Evolutionary conservation across 2,888 invertebrate species (phyloP).

Genomic region (Acleris holmiana): DNA sequence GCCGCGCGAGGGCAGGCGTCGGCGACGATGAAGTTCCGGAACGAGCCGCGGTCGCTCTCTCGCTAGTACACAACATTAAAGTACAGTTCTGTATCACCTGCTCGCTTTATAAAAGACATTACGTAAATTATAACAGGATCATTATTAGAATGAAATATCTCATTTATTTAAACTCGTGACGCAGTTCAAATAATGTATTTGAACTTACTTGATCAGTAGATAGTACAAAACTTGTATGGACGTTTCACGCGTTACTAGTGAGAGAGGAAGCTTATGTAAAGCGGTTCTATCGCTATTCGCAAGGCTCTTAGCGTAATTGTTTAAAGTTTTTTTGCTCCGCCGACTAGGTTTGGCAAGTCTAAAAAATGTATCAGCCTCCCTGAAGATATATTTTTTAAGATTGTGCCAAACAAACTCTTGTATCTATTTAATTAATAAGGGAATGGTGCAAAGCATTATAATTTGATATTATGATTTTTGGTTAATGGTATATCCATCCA

Average conservation of each 20-base stretch:
- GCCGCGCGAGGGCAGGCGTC: too few relatives aligned
- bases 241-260: constrained; percentile 54
- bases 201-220: constrained; percentile 8
- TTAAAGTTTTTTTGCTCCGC: constrained; percentile 58
- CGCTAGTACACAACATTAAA: too few relatives aligned
- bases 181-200: constrained; percentile 2
- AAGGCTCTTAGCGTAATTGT: constrained; percentile 55
- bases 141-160: not conserved
- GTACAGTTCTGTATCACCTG: too few relatives aligned
- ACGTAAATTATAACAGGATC: not conserved
- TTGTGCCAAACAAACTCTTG: constrained; percentile 58
- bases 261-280: constrained; percentile 53
- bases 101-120: too few relatives aligned
- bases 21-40: too few relatives aligned
- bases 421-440: constrained; percentile 59
- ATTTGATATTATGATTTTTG: constrained; percentile 51
- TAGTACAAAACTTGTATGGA: constrained; percentile 19
- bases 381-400: constrained; percentile 50
- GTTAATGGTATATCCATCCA: constrained; percentile 20
- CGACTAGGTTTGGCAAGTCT: constrained; percentile 55
- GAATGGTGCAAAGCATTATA: constrained; percentile 69
- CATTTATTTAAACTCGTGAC: not conserved
- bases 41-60: too few relatives aligned
- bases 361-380: constrained; percentile 47
- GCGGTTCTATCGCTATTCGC: constrained; percentile 49